Evolutionary conservation across 2,797 vertebrate species (phyloP).

Genomic region (Sebastes diploproa): DNA sequence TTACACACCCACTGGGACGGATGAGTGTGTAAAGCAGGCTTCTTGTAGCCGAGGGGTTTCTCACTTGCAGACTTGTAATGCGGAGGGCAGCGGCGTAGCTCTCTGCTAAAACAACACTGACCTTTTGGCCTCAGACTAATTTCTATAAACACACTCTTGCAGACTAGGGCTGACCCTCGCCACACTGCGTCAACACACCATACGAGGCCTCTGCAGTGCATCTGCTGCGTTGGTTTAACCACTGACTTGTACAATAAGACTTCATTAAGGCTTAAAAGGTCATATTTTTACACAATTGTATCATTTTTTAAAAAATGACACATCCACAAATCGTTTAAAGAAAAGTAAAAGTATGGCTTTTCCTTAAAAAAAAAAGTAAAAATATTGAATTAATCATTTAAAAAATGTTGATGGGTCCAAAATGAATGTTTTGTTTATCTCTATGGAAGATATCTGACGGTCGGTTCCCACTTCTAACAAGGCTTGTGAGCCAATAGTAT

Average conservation of each 20-base stretch:
- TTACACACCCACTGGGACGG: slow-evolving; percentile 11
- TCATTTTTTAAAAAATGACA: fast-evolving
- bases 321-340: no score
- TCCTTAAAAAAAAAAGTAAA: no score
- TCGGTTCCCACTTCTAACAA: no score
- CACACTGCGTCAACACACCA: not conserved
- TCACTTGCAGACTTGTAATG: not conserved
- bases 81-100: slow-evolving; percentile 3
- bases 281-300: no score
- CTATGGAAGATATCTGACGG: no score
- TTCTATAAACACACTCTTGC: slow-evolving; percentile 46
- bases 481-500: no score
- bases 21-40: slow-evolving; percentile 6
- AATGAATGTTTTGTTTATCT: no score
- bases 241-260: not conserved
- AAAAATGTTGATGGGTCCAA: no score
- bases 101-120: slow-evolving; percentile 36
- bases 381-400: fast-evolving
- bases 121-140: slow-evolving; percentile 55
- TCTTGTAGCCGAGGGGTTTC: not conserved
- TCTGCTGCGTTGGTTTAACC: not conserved
- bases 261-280: not conserved
- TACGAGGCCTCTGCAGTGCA: not conserved
- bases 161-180: slow-evolving; percentile 8
- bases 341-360: no score